Conservation (phyloP, 2,797 vertebrate genomes). For the Cacajao melanocephalus region DNA sequence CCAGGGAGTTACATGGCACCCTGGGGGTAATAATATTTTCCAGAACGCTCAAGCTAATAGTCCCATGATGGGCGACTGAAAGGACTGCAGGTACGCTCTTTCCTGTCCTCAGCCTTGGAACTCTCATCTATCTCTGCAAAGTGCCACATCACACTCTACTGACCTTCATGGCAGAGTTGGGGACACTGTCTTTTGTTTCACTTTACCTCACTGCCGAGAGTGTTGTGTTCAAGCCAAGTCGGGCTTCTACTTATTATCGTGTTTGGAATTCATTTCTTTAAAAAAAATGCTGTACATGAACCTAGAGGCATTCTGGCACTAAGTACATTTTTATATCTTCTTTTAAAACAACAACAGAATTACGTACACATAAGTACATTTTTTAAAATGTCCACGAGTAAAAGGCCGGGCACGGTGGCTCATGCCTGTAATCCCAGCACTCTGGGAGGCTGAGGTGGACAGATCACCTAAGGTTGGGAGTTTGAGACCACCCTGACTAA, state of each 20-base stretch:
- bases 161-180: neutral
- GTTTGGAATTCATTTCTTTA: neutral
- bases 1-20: constrained; percentile 72
- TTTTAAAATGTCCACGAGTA: neutral
- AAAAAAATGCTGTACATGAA: neutral
- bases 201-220: neutral
- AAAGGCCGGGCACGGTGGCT: neutral
- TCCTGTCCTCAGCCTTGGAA: neutral
- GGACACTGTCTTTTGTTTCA: neutral
- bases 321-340: neutral
- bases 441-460: neutral
- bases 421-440: neutral
- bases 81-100: constrained; percentile 47
- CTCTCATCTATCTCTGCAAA: neutral
- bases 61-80: constrained; percentile 60
- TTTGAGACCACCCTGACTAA: neutral
- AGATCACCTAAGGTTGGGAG: neutral
- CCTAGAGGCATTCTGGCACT: neutral
- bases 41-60: constrained; percentile 76
- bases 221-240: neutral
- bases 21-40: constrained; percentile 79
- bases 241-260: neutral
- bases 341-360: neutral
- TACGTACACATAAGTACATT: neutral
- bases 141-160: neutral